Base-by-base conservation (phyloP, 2,113 vertebrate species). In the Nansenia antarctica region DNA sequence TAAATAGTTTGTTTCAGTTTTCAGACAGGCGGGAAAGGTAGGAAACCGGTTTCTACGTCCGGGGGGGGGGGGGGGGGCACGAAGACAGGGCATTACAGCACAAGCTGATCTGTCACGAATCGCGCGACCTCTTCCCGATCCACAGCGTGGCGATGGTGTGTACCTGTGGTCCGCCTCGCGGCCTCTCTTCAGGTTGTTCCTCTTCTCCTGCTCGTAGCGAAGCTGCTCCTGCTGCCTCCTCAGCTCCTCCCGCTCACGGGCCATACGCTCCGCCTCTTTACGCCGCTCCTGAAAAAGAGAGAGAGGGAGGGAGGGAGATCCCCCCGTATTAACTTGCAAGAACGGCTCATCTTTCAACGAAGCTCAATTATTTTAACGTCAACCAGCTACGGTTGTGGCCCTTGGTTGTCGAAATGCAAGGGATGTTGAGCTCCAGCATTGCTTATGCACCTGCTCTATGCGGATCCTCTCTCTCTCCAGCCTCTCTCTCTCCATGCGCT, bases 151-250 rank as follows among this genome's bases (percentile, higher is more conserved):
- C 9, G 18, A 20, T 11, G 6, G n/a, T 34, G 9, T 47, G 42
- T 81, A 98, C 98, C 96, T 92, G 49, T 97, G 95, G 69, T 99
- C 97, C 42, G 95, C 92, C 42, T 99, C 98, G 3, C 95, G 94
- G 1, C 96, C 94, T 24, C 97, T 94, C 86, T 99, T 99, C 35
- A 99, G 80, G 70, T 94, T 94, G 79, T 96, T 98, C 72, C 97
- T 94, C 82, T 98, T 99, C 37, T 98, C 97, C 78, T 99, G 98
- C 53, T 99, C 98, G 0, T 94, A 98, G 0, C 97, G 97, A n/a
- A 99, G 94, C 42, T 99, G 97, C 71, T 99, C 97, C 77, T 99
- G 98, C 31, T 99, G 97, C 18, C 98, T 87, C 31, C 97, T 89
- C 1, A 99, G 92, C 7, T 98, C 97, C 77, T 99, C 98, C 4